A percentile compares a stretch with the other conserved stretches of the same genome.
These are phyloP conservation scores for Andricus curvator DNA, from an alignment of 2,888 invertebrate species.

Conservation along the genomic window DNA sequence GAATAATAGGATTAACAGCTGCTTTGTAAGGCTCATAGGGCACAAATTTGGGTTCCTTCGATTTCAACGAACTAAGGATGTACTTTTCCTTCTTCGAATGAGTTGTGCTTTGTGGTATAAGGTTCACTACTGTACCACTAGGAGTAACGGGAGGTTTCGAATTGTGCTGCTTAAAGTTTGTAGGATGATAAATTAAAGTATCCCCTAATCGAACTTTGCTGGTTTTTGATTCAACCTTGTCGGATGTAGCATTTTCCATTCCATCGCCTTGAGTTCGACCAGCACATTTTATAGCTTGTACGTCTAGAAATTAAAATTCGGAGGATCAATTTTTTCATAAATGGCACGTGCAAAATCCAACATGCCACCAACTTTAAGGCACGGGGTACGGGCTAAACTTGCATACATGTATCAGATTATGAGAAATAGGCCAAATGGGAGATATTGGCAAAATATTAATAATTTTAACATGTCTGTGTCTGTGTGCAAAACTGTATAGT, in stretches of 20 bases:
- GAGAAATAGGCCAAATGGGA: no score
- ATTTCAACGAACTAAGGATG: constrained; percentile 78
- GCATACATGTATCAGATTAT: no score
- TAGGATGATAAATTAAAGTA: constrained; percentile 76
- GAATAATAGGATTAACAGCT: constrained; percentile 88
- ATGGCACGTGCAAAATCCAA: no score
- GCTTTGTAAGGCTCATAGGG: constrained; percentile 94
- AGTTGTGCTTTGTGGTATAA: constrained; percentile 83
- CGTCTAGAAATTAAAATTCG: constrained; percentile 57
- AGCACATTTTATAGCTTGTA: constrained; percentile 64
- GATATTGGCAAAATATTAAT: no score
- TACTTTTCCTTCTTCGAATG: constrained; percentile 80
- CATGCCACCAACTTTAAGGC: no score
- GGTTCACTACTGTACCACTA: constrained; percentile 81
- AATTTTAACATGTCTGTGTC: no score
- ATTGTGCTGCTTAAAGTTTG: constrained; percentile 71
- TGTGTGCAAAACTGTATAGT: no score
- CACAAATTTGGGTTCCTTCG: constrained; percentile 88
- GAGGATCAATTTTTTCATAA: neutral
- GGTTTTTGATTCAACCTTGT: constrained; percentile 63
- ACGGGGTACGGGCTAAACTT: no score
- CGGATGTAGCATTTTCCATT: constrained; percentile 82
- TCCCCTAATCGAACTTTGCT: constrained; percentile 72
- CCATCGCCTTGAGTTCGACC: constrained; percentile 87
- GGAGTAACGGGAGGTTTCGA: constrained; percentile 79